phyloP scores from a whole-genome alignment of 2,113 vertebrate genomes.

The Corythaixoides concolor region DNA sequence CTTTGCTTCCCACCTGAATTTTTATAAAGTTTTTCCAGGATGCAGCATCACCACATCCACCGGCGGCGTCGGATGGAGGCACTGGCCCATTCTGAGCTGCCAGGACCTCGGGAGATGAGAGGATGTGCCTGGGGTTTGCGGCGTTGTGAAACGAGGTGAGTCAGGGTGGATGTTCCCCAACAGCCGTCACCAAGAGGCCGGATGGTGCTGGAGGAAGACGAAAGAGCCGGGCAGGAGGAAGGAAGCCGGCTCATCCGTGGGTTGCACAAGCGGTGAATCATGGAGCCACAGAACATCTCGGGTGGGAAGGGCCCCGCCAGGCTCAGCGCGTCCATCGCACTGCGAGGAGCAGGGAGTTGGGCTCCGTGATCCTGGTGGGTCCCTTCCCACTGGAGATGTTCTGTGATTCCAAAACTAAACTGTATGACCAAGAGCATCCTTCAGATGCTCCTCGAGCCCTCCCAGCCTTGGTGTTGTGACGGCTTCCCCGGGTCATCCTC shows the following conservation, averaged over 20 bases:
- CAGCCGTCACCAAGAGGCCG: too few species aligned
- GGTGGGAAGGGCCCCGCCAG: background rate
- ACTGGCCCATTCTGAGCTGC: fast-evolving
- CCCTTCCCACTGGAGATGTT: background rate
- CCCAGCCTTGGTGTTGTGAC: too few species aligned
- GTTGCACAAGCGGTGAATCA: background rate
- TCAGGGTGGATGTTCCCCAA: too few species aligned
- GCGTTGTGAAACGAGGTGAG: background rate
- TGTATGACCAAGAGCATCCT: too few species aligned
- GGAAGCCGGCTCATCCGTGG: background rate
- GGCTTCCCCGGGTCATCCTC: too few species aligned
- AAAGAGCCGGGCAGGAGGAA: background rate
- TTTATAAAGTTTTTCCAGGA: background rate
- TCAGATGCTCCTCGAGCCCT: too few species aligned
- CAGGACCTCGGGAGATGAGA: background rate
- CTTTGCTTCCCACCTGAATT: background rate
- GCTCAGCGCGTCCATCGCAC: too few species aligned
- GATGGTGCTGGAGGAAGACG: background rate
- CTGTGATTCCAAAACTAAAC: background rate
- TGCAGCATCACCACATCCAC: too few species aligned
- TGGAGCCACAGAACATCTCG: too few species aligned
- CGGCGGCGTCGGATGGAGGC: fast-evolving
- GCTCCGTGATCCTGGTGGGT: background rate
- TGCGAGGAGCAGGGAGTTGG: background rate
- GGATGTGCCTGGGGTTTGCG: fast-evolving